phyloP scores from a whole-genome alignment of 2,797 vertebrate genomes.

The Leuciscus waleckii region DNA sequence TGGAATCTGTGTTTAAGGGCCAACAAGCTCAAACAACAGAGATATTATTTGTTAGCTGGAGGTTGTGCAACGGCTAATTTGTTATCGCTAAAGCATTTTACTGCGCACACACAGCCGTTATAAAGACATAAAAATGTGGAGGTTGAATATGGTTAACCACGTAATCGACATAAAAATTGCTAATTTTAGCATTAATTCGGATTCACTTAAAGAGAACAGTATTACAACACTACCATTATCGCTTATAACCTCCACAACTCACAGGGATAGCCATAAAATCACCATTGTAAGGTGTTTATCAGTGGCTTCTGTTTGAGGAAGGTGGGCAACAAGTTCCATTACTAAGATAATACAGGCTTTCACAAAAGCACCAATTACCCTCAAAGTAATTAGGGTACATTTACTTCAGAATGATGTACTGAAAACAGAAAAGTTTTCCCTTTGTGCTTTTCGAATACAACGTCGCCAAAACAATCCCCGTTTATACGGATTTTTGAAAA shows the following conservation, averaged over 20 bases:
- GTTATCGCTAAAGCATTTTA: slow-evolving; percentile 54
- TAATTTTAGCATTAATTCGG: neutral
- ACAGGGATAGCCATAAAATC: slow-evolving; percentile 70
- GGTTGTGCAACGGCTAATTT: slow-evolving; percentile 55
- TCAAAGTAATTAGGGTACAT: neutral
- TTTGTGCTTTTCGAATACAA: neutral
- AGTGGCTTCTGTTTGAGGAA: slow-evolving; percentile 74
- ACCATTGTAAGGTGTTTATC: slow-evolving; percentile 68
- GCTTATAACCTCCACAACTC: slow-evolving; percentile 62
- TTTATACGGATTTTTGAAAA: neutral
- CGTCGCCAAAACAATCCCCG: neutral
- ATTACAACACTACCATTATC: neutral
- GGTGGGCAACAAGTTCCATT: slow-evolving; percentile 72
- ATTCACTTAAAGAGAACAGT: neutral
- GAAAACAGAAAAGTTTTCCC: neutral
- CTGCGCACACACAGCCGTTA: slow-evolving; percentile 29
- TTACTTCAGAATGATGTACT: neutral
- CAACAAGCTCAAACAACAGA: slow-evolving; percentile 44
- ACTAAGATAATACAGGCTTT: slow-evolving; percentile 62
- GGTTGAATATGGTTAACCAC: neutral
- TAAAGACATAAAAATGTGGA: slow-evolving; percentile 1
- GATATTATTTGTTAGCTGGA: slow-evolving; percentile 53
- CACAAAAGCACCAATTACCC: slow-evolving; percentile 13
- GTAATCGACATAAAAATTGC: neutral
- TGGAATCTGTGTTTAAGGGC: slow-evolving; percentile 20